Evolutionary conservation across 2,888 invertebrate species (phyloP), one percentile per base, ranked within the genome.

Genomic region (Eristalis tenax): DNA sequence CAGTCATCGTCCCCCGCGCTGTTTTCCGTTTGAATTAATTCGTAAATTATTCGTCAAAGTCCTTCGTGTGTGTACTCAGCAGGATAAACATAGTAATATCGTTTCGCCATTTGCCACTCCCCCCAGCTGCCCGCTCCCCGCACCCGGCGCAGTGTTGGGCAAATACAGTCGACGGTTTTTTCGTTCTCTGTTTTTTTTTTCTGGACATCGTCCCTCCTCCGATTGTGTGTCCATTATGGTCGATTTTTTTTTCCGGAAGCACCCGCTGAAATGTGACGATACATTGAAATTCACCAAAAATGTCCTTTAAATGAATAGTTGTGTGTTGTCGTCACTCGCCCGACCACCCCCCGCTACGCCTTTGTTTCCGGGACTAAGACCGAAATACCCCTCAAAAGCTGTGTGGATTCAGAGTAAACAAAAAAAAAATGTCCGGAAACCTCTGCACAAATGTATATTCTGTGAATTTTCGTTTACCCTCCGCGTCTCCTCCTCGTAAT

Each of bases 1-100:
- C 32, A 6, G 32, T 32, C 32, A 6, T 32, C 32, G 32, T 15
- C 64, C 70, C 26, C 23, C 50, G 50, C 50, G 8, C 50, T 18
- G 69, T 63, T 81, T 85, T 82, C 85, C 82, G 61, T 82, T 85
- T 82, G 85, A 85, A 85, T 82, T 85, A 77, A 82, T 85, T 77
- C 59, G 85, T 82, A 85, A 85, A 85, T 85, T 85, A 85, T 82
- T 82, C 82, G 68, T 82, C 73, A 73, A 85, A 82, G 85, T 77
- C 63, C 63, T 81, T 43, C 68, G 50, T 71, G 64, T 77, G 81
- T 73, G 40, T 73, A 59, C 57, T 71, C 23, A 75, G 26, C 40
- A 50, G 69, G 50, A 68, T 35, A 59, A 69, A 68, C 64, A 64
- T 63, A 40, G 69, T 78, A 73, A 79, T 79, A 83, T 71, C 75